Base-by-base conservation (phyloP, 1,140 invertebrate species). In the Caenorhabditis tropicalis region DNA sequence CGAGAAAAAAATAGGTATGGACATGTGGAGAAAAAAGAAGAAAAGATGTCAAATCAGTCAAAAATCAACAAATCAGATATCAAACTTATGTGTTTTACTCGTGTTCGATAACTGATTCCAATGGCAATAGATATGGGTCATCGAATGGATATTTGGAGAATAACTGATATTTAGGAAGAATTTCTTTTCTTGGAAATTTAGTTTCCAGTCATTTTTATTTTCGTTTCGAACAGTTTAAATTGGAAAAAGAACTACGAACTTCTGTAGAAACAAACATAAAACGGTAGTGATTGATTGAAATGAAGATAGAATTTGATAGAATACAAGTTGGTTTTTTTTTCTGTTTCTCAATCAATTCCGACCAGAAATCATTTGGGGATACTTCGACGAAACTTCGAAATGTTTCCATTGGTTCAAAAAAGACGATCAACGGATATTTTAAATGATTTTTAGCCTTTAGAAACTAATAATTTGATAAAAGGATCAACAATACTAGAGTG, bases 51-150 rank as follows among this genome's bases (percentile, higher is more conserved):
- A 43, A 43, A 74, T 74, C 65, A 74, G 36, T 74, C 36, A 74
- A 74, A 39, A 74, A 74, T 74, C 65, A 39, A 43, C 65, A 43
- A 74, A 43, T 74, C 65, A 43, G 65, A 74, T 74, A 74, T 43
- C 65, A 74, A 39, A 74, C 36, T n/a, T 74, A 39, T 74, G 65
- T 43, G 65, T 74, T 74, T 74, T 74, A 74, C 65, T 74, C 65
- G 43, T 74, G 53, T 56, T 56, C 53, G 9, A 16, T 31, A 65
- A 65, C 58, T 65, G 15, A 56, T 56, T 56, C 6, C 9, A 27
- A 27, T 56, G 27, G n/a, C n/a, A 29, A 29, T 19, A 1, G 10
- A 65, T 65, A 16, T 65, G 29, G 58, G 58, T 65, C 58, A 65
- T 65, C 31, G 58, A 65, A 33, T 65, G 58, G 24, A 3, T 33